These are phyloP conservation scores for Phylloscopus whistleri DNA, from an alignment of 2,113 vertebrate species.

Conservation along the genomic window DNA sequence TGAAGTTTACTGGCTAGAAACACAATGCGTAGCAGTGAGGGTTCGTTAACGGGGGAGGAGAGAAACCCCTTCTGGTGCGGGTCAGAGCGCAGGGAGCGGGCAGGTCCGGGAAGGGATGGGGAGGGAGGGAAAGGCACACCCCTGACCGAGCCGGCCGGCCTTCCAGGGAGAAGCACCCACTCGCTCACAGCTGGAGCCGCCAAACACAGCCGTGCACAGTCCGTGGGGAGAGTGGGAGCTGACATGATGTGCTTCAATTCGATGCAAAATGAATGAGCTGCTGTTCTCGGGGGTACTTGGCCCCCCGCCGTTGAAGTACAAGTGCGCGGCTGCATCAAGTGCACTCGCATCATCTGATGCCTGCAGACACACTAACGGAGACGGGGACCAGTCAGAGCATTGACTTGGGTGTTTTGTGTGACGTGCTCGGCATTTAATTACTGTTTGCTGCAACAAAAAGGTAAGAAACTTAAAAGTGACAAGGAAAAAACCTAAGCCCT, in stretches of 20 bases:
- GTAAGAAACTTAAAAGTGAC: slow-evolving; percentile 61
- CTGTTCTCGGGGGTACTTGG: not conserved
- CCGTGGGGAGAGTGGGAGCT: not conserved
- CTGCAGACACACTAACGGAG: not conserved
- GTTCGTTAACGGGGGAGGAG: not conserved
- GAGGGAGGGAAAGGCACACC: not conserved
- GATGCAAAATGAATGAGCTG: slow-evolving; percentile 31
- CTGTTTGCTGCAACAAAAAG: slow-evolving; percentile 35
- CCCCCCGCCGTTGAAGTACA: not conserved
- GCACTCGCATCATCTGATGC: not conserved
- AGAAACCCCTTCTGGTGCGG: not conserved
- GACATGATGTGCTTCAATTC: slow-evolving; percentile 2
- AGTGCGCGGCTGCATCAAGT: not conserved
- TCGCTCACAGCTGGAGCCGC: not conserved
- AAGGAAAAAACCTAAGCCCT: not conserved
- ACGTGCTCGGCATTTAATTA: slow-evolving; percentile 44
- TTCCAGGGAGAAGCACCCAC: not conserved
- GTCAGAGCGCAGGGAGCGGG: fast-evolving
- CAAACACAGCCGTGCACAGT: not conserved
- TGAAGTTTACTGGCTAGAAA: not conserved
- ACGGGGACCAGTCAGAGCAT: not conserved
- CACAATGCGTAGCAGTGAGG: not conserved
- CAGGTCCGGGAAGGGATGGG: not conserved
- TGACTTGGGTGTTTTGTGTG: not conserved
- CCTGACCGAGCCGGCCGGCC: not conserved